phyloP scores from a whole-genome alignment of 2,113 vertebrate genomes.

The Gobio gobio region DNA sequence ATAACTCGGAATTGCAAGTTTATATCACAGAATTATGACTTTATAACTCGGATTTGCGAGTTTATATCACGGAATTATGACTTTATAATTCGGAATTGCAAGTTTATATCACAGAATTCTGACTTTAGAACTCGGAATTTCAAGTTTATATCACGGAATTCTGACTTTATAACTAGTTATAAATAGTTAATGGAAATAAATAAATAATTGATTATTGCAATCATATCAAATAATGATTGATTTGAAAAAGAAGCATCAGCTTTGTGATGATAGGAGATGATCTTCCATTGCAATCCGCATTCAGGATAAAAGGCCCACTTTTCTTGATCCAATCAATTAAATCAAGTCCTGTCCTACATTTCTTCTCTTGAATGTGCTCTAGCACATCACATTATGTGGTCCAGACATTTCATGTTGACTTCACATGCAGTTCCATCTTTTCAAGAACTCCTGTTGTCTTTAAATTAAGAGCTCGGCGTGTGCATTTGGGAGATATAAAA shows the following conservation, averaged over 20 bases:
- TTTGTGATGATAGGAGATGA: not conserved
- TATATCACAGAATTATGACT: too few species aligned
- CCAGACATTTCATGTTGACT: not conserved
- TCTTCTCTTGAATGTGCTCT: not conserved
- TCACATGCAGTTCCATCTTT: not conserved
- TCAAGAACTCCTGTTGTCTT: not conserved
- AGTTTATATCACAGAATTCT: too few species aligned
- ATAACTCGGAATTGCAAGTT: too few species aligned
- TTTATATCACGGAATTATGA: too few species aligned
- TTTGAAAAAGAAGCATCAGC: not conserved
- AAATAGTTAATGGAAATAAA: too few species aligned
- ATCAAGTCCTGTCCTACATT: not conserved
- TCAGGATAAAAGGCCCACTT: not conserved
- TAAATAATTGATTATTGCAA: not conserved
- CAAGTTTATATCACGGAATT: too few species aligned
- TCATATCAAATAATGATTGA: not conserved
- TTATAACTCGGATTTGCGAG: too few species aligned
- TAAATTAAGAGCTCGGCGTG: not conserved
- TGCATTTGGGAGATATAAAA: constrained; percentile 2
- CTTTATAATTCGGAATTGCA: too few species aligned
- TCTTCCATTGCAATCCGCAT: not conserved
- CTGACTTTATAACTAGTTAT: too few species aligned
- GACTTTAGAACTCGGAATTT: too few species aligned
- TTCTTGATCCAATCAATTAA: not conserved
- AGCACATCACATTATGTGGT: not conserved